Percentiles rank a stretch among this genome's conserved stretches.
phyloP scores from a whole-genome alignment of 2,113 vertebrate species.

The Chloebia gouldiae region DNA sequence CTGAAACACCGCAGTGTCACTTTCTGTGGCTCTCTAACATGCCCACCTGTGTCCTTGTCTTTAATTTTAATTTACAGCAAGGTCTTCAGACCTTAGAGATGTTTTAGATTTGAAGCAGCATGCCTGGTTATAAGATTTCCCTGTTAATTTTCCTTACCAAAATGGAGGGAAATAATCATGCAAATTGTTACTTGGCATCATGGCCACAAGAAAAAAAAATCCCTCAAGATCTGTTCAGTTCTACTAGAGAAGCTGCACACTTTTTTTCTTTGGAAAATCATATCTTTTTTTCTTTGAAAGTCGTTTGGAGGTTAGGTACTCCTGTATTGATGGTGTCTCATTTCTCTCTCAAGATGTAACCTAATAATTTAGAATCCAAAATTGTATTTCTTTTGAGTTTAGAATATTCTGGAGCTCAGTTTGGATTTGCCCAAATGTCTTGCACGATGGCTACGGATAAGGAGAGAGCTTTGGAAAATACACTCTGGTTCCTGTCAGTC shows the following conservation, averaged over 20 bases:
- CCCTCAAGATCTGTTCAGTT: background rate
- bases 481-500: background rate
- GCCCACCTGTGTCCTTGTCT: background rate
- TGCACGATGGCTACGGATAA: background rate
- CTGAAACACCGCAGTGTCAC: background rate
- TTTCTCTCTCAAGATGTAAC: background rate
- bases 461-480: background rate
- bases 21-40: background rate
- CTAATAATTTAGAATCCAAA: background rate
- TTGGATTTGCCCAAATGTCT: background rate
- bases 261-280: background rate
- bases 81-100: background rate
- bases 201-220: background rate
- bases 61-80: background rate
- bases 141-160: background rate
- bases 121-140: background rate
- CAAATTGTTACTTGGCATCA: background rate
- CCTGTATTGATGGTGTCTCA: no score
- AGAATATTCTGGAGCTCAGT: background rate
- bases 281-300: accelerated
- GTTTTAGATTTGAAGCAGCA: background rate
- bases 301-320: background rate
- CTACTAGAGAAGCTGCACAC: background rate
- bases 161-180: background rate
- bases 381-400: background rate